phyloP scores from a whole-genome alignment of 2,888 invertebrate species.

The Oxystoma pomonae region DNA sequence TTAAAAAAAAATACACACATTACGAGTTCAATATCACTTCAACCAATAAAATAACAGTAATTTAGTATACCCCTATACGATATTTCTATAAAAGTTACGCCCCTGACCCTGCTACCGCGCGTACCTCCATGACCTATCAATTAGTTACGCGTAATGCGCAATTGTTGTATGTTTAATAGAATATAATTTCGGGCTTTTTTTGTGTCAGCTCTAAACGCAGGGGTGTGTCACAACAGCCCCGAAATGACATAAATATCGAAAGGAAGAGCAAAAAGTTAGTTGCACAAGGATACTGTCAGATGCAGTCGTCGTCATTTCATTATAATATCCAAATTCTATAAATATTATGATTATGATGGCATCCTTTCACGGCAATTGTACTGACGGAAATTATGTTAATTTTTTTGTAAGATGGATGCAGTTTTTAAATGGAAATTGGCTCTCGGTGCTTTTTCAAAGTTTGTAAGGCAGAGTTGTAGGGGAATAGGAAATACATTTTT shows the following conservation, averaged over 20 bases:
- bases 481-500: too few relatives aligned
- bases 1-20: not conserved
- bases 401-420: too few relatives aligned
- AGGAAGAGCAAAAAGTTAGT: constrained; percentile 11
- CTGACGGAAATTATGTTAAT: too few relatives aligned
- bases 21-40: not conserved
- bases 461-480: too few relatives aligned
- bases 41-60: not conserved
- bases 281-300: not conserved
- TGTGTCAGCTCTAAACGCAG: constrained; percentile 40
- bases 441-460: too few relatives aligned
- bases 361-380: too few relatives aligned
- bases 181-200: constrained; percentile 36
- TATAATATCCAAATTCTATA: too few relatives aligned
- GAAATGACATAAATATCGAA: constrained; percentile 33
- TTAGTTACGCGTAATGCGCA: constrained; percentile 39
- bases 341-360: too few relatives aligned
- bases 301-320: not conserved
- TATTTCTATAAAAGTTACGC: not conserved
- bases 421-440: too few relatives aligned
- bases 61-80: not conserved
- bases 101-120: constrained; percentile 24
- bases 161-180: constrained; percentile 39
- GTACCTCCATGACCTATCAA: constrained; percentile 35
- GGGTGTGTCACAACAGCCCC: constrained; percentile 39